Evolutionary conservation across 1,140 invertebrate genomes (phyloP).

Genomic region (Phenacoccus solenopsis): DNA sequence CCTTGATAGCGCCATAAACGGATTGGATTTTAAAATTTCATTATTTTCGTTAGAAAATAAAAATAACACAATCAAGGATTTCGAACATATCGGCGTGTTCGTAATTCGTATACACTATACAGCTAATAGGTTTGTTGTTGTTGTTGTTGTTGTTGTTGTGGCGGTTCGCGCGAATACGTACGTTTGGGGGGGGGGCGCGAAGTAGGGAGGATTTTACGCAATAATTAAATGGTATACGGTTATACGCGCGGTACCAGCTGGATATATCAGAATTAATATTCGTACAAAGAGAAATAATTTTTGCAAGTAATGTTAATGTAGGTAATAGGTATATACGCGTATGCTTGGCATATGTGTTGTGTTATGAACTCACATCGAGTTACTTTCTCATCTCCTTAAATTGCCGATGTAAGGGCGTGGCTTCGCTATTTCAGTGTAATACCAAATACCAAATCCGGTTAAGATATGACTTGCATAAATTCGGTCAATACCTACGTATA

Average conservation of each 20-base stretch:
- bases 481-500: constrained; percentile 12
- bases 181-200: not conserved
- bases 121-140: too few relatives aligned
- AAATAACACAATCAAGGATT: not conserved
- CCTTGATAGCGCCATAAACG: not conserved
- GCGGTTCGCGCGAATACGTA: not conserved
- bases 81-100: not conserved
- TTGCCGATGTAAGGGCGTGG: constrained; percentile 8
- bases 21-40: not conserved
- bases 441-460: constrained; percentile 11
- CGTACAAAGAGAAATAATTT: constrained; percentile 16
- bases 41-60: not conserved
- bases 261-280: constrained; percentile 8
- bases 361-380: constrained; percentile 7
- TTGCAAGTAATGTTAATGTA: not conserved
- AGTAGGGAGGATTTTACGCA: not conserved
- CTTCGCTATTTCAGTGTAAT: constrained; percentile 11
- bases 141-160: not conserved
- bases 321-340: not conserved
- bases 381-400: constrained; percentile 18
- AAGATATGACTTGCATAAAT: constrained; percentile 16
- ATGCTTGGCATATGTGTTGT: not conserved
- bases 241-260: not conserved
- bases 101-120: too few relatives aligned
- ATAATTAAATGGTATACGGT: constrained; percentile 5